A percentile compares a stretch with the other conserved stretches of the same genome.
Evolutionary conservation across 2,113 vertebrate genomes (phyloP).

Genomic region (Xenus cinereus): DNA sequence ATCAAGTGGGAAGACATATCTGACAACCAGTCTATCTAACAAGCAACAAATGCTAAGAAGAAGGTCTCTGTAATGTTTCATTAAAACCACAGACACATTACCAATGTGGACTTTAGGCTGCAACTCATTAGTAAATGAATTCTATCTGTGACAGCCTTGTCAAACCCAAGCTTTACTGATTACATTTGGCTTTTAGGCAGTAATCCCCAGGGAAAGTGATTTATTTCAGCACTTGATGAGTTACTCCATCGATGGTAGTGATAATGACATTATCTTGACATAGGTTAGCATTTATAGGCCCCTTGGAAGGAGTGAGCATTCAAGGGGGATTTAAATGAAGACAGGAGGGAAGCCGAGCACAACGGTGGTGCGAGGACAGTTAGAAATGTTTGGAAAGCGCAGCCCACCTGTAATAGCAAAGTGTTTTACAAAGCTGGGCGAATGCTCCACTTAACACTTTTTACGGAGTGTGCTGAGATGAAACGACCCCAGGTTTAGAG

Average conservation of each 20-base stretch:
- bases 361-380: neutral
- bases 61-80: neutral
- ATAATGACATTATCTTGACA: conserved; percentile 62
- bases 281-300: conserved; percentile 45
- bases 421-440: neutral
- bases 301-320: conserved; percentile 8
- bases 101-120: conserved; percentile 20
- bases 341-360: neutral
- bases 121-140: conserved; percentile 57
- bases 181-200: conserved; percentile 59
- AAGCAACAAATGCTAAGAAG: neutral
- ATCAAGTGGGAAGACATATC: neutral
- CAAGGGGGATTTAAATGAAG: conserved; percentile 26
- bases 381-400: neutral
- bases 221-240: conserved; percentile 51
- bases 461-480: neutral
- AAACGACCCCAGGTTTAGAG: neutral
- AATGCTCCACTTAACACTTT: neutral
- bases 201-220: conserved; percentile 54
- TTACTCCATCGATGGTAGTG: conserved; percentile 37
- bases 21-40: neutral
- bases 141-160: conserved; percentile 52
- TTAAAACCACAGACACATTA: neutral
- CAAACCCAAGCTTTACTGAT: conserved; percentile 52
- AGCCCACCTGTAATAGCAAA: neutral